Evolutionary conservation across 2,113 vertebrate species (phyloP).

Genomic region (Caloenas nicobarica): DNA sequence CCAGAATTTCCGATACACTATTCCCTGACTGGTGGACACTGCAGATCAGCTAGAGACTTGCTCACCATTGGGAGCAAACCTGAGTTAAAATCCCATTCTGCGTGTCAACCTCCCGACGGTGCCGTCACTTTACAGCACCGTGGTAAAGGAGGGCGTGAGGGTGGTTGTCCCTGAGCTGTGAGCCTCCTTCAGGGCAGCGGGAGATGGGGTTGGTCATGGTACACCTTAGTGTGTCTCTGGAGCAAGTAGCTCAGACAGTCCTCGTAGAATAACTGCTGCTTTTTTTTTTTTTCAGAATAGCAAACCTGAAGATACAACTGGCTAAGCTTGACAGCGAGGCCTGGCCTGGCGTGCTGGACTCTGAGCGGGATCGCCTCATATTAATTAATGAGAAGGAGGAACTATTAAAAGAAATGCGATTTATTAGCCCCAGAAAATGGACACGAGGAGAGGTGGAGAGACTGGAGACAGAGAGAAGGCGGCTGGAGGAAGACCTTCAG

Average conservation of each 20-base stretch:
- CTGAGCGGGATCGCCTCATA: slow-evolving; percentile 92
- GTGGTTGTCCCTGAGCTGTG: neutral
- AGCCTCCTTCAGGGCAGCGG: neutral
- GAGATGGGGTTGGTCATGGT: neutral
- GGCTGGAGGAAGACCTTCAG: slow-evolving; percentile 92
- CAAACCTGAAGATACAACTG: slow-evolving; percentile 94
- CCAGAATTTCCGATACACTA: neutral
- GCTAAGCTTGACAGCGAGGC: slow-evolving; percentile 94
- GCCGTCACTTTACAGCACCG: fast-evolving
- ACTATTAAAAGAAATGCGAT: slow-evolving; percentile 95
- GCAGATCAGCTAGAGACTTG: neutral
- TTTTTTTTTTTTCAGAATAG: slow-evolving; percentile 79
- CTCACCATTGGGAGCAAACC: neutral
- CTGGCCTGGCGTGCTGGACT: slow-evolving; percentile 95
- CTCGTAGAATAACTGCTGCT: neutral
- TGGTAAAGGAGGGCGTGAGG: fast-evolving
- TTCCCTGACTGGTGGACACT: neutral
- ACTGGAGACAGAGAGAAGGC: slow-evolving; percentile 86
- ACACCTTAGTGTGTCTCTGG: neutral
- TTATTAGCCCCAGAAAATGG: slow-evolving; percentile 84
- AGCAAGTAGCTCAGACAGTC: neutral
- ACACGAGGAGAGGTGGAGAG: slow-evolving; percentile 85
- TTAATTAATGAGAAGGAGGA: slow-evolving; percentile 98
- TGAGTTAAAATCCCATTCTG: neutral
- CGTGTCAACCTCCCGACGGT: fast-evolving